phyloP scores from a whole-genome alignment of 2,113 vertebrate species.

The Agelaius phoeniceus region DNA sequence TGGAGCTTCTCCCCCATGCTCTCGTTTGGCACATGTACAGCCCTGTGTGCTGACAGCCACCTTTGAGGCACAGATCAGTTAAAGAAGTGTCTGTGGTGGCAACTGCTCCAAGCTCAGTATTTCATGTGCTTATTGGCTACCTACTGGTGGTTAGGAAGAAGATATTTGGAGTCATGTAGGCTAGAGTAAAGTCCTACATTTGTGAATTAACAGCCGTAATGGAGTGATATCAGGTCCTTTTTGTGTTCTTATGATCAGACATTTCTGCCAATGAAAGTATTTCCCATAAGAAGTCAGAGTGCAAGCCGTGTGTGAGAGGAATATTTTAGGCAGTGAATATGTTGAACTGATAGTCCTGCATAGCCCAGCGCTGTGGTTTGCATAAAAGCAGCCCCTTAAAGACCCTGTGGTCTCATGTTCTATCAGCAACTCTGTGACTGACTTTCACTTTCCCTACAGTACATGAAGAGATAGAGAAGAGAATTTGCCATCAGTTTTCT shows the following conservation, averaged over 20 bases:
- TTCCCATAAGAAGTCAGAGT: background rate
- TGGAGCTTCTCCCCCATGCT: conserved; percentile 1
- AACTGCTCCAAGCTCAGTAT: background rate
- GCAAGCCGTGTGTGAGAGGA: background rate
- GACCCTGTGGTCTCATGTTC: background rate
- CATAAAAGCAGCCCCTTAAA: background rate
- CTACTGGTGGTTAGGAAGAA: background rate
- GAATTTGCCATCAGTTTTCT: background rate
- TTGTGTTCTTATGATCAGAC: background rate
- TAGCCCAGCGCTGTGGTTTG: background rate
- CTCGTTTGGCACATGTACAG: background rate
- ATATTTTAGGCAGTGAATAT: fast-evolving
- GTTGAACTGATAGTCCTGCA: background rate
- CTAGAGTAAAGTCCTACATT: background rate
- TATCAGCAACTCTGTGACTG: background rate
- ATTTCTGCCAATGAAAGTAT: background rate
- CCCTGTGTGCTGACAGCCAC: background rate
- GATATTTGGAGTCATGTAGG: background rate
- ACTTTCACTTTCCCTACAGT: conserved; percentile 17
- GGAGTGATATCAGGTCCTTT: background rate
- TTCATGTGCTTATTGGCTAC: background rate
- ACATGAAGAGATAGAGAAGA: background rate
- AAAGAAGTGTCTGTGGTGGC: background rate
- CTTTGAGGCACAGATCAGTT: background rate
- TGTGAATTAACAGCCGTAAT: background rate